Evolutionary conservation across 2,888 invertebrate genomes (phyloP).

Genomic region (Bhutanitis thaidina): DNA sequence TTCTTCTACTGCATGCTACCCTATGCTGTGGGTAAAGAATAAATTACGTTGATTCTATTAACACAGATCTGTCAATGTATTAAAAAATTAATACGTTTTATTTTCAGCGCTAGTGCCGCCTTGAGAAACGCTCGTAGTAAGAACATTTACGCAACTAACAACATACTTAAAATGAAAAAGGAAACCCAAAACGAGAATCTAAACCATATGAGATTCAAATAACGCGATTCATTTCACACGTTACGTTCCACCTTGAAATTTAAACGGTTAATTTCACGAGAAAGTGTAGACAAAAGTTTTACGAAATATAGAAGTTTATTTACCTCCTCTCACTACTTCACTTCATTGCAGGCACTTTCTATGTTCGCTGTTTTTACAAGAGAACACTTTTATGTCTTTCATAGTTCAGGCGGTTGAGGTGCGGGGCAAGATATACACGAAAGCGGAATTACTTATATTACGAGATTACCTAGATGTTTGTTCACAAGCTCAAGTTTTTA

Average conservation of each 20-base stretch:
- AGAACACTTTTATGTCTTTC: slow-evolving; percentile 3
- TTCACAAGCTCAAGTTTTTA: no score
- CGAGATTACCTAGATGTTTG: no score
- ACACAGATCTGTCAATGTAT: not conserved
- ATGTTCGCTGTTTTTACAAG: slow-evolving; percentile 4
- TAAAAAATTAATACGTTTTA: not conserved
- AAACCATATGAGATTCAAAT: not conserved
- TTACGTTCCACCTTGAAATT: slow-evolving; percentile 12
- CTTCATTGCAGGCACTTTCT: slow-evolving; percentile 28
- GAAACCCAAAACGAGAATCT: not conserved
- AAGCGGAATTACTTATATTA: not conserved
- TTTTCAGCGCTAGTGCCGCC: not conserved
- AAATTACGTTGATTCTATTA: no score
- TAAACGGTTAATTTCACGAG: slow-evolving; percentile 14
- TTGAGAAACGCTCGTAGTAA: not conserved
- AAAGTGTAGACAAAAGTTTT: slow-evolving; percentile 16
- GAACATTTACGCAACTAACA: not conserved
- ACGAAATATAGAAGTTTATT: slow-evolving; percentile 13
- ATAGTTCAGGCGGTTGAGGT: not conserved
- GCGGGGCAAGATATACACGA: slow-evolving; percentile 7
- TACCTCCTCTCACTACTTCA: slow-evolving; percentile 10
- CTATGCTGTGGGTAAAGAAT: no score
- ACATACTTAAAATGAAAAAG: not conserved
- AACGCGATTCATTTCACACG: slow-evolving; percentile 3
- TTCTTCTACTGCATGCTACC: no score